phyloP scores from a whole-genome alignment of 2,113 vertebrate species.

The Ceyx melanurus region DNA sequence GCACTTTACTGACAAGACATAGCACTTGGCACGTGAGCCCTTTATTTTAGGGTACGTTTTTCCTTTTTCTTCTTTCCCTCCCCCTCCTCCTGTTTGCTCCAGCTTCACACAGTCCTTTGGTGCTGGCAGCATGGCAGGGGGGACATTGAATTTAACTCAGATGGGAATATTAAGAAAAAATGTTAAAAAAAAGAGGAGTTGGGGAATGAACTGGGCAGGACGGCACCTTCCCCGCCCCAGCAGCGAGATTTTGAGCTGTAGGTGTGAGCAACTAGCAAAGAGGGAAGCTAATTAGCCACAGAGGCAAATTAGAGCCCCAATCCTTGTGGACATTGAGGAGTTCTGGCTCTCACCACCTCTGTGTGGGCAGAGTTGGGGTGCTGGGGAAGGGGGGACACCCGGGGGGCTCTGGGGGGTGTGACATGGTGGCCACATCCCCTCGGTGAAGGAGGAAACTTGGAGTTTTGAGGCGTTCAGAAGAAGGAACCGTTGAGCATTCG shows the following conservation, averaged over 20 bases:
- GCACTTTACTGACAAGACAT: no score
- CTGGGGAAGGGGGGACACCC: accelerated
- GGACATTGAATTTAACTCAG: slow-evolving; percentile 93
- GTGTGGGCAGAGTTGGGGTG: background rate
- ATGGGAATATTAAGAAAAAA: slow-evolving; percentile 94
- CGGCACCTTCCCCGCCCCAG: slow-evolving; percentile 25
- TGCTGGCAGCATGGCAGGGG: slow-evolving; percentile 84
- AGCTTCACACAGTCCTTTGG: slow-evolving; percentile 86
- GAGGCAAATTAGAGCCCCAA: slow-evolving; percentile 28
- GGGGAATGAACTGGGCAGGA: slow-evolving; percentile 69
- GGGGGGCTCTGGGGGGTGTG: background rate
- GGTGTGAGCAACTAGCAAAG: slow-evolving; percentile 55
- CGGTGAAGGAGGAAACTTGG: background rate
- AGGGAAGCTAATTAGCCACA: slow-evolving; percentile 64
- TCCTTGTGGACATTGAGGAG: background rate
- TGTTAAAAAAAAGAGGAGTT: slow-evolving; percentile 86
- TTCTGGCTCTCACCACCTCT: background rate
- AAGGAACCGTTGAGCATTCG: background rate
- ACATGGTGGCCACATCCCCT: background rate
- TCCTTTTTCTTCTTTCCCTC: background rate
- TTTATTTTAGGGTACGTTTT: no score
- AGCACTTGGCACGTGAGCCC: no score
- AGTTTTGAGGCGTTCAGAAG: background rate
- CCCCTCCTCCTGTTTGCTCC: slow-evolving; percentile 60
- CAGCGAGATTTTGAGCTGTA: slow-evolving; percentile 55